These are phyloP conservation scores for Chromoteleia sp. DNA, from an alignment of 2,888 invertebrate species.

Conservation along the genomic window DNA sequence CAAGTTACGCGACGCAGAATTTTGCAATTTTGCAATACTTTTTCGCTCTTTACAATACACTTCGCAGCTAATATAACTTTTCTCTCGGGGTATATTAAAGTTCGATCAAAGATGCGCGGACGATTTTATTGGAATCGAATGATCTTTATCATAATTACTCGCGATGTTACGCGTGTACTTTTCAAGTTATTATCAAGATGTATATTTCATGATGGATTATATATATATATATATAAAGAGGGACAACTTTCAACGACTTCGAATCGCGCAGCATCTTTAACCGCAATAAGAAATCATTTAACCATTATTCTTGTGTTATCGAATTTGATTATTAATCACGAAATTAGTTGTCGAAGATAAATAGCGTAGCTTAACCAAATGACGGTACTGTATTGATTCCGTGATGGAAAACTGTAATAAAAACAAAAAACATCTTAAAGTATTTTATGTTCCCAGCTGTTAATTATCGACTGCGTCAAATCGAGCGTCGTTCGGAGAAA, in stretches of 20 bases:
- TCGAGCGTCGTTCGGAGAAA: constrained; percentile 34
- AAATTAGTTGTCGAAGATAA: background rate
- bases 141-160: constrained; percentile 23
- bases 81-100: background rate
- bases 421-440: background rate
- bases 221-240: too few relatives aligned
- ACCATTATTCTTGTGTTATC: background rate
- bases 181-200: constrained; percentile 25
- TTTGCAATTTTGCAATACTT: constrained; percentile 3
- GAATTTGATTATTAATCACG: background rate
- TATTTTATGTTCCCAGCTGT: constrained; percentile 15
- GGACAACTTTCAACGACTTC: constrained; percentile 26
- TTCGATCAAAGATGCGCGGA: constrained; percentile 6
- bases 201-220: background rate
- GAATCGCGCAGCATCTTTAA: background rate
- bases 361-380: background rate
- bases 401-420: background rate
- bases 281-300: constrained; percentile 9
- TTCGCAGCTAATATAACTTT: constrained; percentile 10
- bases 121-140: constrained; percentile 8
- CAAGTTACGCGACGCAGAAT: constrained; percentile 5
- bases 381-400: background rate
- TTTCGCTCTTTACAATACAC: constrained; percentile 7
- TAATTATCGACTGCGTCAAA: constrained; percentile 33
- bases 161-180: background rate